phyloP scores from a whole-genome alignment of 2,888 invertebrate genomes.

The Thymelicus sylvestris region DNA sequence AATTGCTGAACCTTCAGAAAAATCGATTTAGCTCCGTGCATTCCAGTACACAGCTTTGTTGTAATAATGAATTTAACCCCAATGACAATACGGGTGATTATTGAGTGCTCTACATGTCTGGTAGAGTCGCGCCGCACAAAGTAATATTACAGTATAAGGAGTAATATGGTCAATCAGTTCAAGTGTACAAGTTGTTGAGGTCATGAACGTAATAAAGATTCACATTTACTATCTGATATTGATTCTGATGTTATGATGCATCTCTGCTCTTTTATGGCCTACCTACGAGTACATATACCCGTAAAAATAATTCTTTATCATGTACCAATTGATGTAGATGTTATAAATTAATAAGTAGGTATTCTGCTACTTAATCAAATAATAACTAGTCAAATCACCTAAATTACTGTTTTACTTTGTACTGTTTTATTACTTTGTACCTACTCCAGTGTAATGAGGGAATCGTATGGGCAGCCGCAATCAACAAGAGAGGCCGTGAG shows the following conservation, averaged over 20 bases:
- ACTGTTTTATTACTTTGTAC: background rate
- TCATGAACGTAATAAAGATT: slow-evolving; percentile 51
- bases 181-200: slow-evolving; percentile 66
- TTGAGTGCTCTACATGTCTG: slow-evolving; percentile 6
- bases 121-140: slow-evolving; percentile 39
- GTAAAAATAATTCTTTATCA: too few relatives aligned
- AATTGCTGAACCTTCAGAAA: slow-evolving; percentile 4
- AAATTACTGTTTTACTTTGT: background rate
- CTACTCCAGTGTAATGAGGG: slow-evolving; percentile 44
- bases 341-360: too few relatives aligned
- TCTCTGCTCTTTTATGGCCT: too few relatives aligned
- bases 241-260: background rate
- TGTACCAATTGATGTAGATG: too few relatives aligned
- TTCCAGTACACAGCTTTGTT: slow-evolving; percentile 9
- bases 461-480: slow-evolving; percentile 23
- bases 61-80: slow-evolving; percentile 2
- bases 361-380: too few relatives aligned
- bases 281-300: too few relatives aligned
- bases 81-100: slow-evolving; percentile 23
- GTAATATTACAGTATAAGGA: too few relatives aligned
- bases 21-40: slow-evolving; percentile 21
- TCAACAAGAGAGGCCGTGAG: slow-evolving; percentile 16
- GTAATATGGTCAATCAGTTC: slow-evolving; percentile 82
- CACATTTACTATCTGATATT: slow-evolving; percentile 4
- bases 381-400: too few relatives aligned